A percentile compares a stretch with the other conserved stretches of the same genome.
Conservation (phyloP, 2,888 invertebrate species). For the Heliconius ismenius region DNA sequence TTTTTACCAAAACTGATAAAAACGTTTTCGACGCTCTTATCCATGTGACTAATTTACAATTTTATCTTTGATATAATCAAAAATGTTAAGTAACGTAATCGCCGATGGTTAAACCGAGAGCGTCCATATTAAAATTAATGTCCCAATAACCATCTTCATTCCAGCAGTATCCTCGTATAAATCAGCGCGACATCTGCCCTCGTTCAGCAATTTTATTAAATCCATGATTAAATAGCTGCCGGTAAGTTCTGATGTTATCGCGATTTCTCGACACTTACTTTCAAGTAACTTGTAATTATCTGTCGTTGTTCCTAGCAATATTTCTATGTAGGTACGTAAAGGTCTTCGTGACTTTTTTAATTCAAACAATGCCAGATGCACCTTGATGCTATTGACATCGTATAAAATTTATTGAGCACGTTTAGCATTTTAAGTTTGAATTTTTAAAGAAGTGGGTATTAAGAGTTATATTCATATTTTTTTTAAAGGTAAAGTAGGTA, state of each 20-base stretch:
- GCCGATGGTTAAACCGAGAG: conserved; percentile 18
- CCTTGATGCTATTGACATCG: conserved; percentile 1
- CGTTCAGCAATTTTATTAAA: conserved; percentile 70
- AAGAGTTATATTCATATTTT: not conserved
- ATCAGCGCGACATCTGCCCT: conserved; percentile 55
- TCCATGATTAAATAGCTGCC: conserved; percentile 67
- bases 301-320: conserved; percentile 9
- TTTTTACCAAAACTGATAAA: not conserved
- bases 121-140: conserved; percentile 31
- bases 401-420: conserved; percentile 15
- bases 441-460: not conserved
- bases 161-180: conserved; percentile 53
- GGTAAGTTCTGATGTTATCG: conserved; percentile 71
- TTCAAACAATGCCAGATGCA: conserved; percentile 20
- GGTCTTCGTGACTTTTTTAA: conserved; percentile 14
- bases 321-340: not conserved
- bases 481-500: not conserved
- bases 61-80: conserved; percentile 6
- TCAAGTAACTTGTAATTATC: conserved; percentile 35
- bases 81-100: conserved; percentile 9
- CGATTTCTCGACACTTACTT: conserved; percentile 63
- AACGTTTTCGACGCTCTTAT: not conserved
- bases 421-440: conserved; percentile 12
- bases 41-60: conserved; percentile 2
- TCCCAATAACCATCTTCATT: conserved; percentile 35